Base-by-base conservation (phyloP, 92 coral and sea anemone genomes). In the Epizoanthus illoricatus region DNA sequence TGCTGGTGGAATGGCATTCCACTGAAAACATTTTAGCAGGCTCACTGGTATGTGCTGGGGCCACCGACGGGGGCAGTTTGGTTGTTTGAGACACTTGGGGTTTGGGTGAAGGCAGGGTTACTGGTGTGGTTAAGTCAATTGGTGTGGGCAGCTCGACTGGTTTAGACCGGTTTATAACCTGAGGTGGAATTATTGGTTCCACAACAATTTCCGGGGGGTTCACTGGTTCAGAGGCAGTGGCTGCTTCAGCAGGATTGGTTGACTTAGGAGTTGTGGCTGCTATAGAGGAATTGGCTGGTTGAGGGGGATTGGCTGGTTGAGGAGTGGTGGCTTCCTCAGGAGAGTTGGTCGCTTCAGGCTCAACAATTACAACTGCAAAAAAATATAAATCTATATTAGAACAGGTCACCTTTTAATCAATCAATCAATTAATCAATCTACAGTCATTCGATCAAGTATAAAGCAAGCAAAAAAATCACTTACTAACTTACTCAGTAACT, bases 1-100 rank as follows among this genome's bases (percentile, higher is more conserved):
- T 78, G 13, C 66, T 56, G 16, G 71, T 40, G 19, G 71, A 42
- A 42, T 41, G 42, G 42, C 82, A 78, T 19, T 78, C 71, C 15
- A 78, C 82, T 21, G 82, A 78, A 58, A 41, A 78, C 59, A 70
- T 2, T 18, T 61, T 12, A 13, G 60, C 9, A 57, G 10, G 66
- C 28, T 28, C 13, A 4, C 2, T 10, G 56, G 56, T 49, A 49
- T 49, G 9, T 8, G 11, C 13, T 49, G 56, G 56, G 1, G 56
- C 56, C 56, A 6, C 33, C 7, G 24, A n/a, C 19, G 19, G 11
- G 9, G 64, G 17, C 20, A 24, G 45, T 7, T 40, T 2, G 18
- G 28, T 43, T 13, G 65, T 33, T 49, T 72, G 42, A 20, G 33
- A 5, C 33, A 49, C 56, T 49, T 49, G 13, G 11, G 56, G 56